Conservation (phyloP, 37 sponge, comb jelly and placozoan species). For the Theonella swinhoei region DNA sequence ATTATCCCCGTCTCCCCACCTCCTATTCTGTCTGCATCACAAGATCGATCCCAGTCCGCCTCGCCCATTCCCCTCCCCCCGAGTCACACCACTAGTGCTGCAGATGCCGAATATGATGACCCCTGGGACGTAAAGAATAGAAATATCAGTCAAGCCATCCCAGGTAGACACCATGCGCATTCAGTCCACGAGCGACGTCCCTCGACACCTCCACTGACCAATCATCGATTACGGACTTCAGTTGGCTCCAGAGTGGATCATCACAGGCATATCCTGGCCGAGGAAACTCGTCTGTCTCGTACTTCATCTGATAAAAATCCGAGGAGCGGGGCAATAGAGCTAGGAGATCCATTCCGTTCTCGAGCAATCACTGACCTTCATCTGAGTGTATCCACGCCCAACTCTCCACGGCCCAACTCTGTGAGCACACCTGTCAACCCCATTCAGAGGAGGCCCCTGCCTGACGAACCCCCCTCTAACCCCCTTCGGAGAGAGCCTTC, state of each 20-base stretch:
- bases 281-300: not conserved
- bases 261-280: not conserved
- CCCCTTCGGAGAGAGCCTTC: not conserved
- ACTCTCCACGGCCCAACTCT: not conserved
- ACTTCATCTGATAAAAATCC: not conserved
- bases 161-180: not conserved
- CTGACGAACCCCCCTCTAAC: not conserved
- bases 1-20: conserved; percentile 35
- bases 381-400: not conserved
- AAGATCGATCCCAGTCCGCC: conserved; percentile 23
- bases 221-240: not conserved
- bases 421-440: not conserved
- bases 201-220: not conserved
- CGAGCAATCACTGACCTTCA: not conserved
- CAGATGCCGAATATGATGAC: conserved; percentile 62
- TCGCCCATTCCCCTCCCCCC: conserved; percentile 24
- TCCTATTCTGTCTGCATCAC: conserved; percentile 1
- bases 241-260: not conserved
- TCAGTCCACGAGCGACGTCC: not conserved
- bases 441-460: not conserved
- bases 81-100: not conserved
- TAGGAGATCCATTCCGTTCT: not conserved
- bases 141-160: not conserved
- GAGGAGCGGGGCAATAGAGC: not conserved
- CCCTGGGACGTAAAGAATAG: conserved; percentile 65